Percentiles rank a stretch among this genome's conserved stretches.
phyloP scores from a whole-genome alignment of 2,888 invertebrate genomes.

The Epinotia nisella region DNA sequence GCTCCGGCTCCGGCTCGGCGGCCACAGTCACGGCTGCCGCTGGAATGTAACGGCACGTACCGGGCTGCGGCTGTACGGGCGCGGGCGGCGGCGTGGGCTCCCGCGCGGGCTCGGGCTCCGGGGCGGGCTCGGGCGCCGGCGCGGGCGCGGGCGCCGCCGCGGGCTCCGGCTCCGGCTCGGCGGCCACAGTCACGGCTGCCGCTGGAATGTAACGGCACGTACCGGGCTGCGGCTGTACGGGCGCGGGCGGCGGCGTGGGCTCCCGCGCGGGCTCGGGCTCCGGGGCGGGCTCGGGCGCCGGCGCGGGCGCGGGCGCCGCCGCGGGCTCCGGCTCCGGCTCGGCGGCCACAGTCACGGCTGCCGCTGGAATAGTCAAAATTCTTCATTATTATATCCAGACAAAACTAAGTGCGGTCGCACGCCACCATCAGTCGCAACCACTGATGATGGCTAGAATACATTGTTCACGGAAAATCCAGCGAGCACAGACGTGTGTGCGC shows the following conservation, averaged over 20 bases:
- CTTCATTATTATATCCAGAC: too few relatives aligned
- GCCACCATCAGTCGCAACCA: too few relatives aligned
- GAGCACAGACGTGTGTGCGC: too few relatives aligned
- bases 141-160: slow-evolving; percentile 53
- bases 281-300: slow-evolving; percentile 48
- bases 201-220: not conserved
- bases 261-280: slow-evolving; percentile 53
- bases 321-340: slow-evolving; percentile 61
- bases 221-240: slow-evolving; percentile 57
- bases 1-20: slow-evolving; percentile 64
- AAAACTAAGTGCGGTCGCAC: too few relatives aligned
- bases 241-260: slow-evolving; percentile 58
- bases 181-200: slow-evolving; percentile 62
- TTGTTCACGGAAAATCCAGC: too few relatives aligned
- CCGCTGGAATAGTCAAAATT: slow-evolving; percentile 45
- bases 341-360: slow-evolving; percentile 62
- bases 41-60: slow-evolving; percentile 41
- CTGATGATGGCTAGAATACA: too few relatives aligned
- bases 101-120: slow-evolving; percentile 50
- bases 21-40: slow-evolving; percentile 60
- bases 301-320: slow-evolving; percentile 54
- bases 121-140: slow-evolving; percentile 50
- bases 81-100: slow-evolving; percentile 60
- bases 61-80: slow-evolving; percentile 56
- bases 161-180: slow-evolving; percentile 62